Conservation (phyloP, 2,113 vertebrate species). For the Uria aalge region DNA sequence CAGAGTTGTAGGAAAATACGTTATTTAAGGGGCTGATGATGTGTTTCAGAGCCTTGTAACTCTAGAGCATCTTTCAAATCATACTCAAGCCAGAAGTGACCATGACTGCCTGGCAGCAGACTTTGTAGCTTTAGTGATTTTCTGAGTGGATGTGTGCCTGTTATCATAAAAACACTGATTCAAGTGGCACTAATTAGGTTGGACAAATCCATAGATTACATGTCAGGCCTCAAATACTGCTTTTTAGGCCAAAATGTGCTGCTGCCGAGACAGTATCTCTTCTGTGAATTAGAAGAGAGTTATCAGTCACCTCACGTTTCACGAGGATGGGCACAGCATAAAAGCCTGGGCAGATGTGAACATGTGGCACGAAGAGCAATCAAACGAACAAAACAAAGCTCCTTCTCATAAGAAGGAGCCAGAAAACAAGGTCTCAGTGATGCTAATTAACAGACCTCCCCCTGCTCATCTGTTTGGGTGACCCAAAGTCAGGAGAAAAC, state of each 20-base stretch:
- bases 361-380: neutral
- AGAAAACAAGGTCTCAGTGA: neutral
- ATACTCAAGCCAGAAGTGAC: neutral
- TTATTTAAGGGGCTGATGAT: neutral
- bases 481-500: neutral
- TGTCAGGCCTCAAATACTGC: neutral
- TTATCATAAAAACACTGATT: slow-evolving; percentile 1
- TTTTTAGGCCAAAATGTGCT: neutral
- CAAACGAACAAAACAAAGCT: neutral
- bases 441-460: neutral
- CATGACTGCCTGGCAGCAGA: neutral
- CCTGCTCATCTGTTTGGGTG: neutral
- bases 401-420: neutral
- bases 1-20: neutral
- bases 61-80: neutral
- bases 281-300: neutral
- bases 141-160: neutral
- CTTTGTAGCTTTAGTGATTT: neutral
- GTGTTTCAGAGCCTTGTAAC: neutral
- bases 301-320: neutral
- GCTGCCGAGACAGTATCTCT: neutral
- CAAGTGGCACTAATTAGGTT: neutral
- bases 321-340: neutral
- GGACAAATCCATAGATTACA: neutral
- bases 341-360: neutral